Evolutionary conservation across 2,797 vertebrate species (phyloP).

Genomic region (Sebastes trivittatus): DNA sequence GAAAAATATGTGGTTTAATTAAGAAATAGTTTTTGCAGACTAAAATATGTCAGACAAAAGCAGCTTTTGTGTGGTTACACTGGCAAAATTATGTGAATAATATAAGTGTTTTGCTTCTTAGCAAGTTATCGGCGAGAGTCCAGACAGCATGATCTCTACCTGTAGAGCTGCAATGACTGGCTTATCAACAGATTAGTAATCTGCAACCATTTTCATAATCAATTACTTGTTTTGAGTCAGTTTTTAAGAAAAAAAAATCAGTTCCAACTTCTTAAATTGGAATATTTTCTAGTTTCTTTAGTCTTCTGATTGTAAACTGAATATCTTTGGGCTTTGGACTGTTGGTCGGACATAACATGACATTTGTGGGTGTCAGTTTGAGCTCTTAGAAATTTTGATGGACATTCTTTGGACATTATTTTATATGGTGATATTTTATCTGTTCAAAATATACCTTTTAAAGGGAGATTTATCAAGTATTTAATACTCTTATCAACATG

Average conservation of each 20-base stretch:
- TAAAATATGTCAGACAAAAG: neutral
- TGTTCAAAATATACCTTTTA: too few species aligned
- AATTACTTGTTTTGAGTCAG: neutral
- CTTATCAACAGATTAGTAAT: neutral
- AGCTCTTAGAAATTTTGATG: too few species aligned
- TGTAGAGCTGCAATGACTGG: neutral
- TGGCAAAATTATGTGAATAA: neutral
- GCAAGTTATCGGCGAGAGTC: neutral
- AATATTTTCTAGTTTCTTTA: too few species aligned
- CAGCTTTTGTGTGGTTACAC: neutral
- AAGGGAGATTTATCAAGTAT: too few species aligned
- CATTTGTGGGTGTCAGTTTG: neutral
- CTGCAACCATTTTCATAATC: neutral
- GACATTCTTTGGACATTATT: too few species aligned
- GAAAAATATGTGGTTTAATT: slow-evolving; percentile 11
- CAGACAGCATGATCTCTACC: neutral
- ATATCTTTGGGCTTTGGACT: neutral
- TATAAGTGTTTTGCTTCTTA: neutral
- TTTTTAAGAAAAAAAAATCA: neutral
- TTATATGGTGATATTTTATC: neutral
- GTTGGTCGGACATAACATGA: neutral
- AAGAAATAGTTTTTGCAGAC: neutral
- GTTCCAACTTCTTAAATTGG: neutral
- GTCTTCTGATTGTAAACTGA: neutral
- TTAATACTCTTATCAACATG: too few species aligned